Evolutionary conservation across 2,797 vertebrate genomes (phyloP), one percentile per base, ranked within the genome.

Genomic region (Aplochiton taeniatus): DNA sequence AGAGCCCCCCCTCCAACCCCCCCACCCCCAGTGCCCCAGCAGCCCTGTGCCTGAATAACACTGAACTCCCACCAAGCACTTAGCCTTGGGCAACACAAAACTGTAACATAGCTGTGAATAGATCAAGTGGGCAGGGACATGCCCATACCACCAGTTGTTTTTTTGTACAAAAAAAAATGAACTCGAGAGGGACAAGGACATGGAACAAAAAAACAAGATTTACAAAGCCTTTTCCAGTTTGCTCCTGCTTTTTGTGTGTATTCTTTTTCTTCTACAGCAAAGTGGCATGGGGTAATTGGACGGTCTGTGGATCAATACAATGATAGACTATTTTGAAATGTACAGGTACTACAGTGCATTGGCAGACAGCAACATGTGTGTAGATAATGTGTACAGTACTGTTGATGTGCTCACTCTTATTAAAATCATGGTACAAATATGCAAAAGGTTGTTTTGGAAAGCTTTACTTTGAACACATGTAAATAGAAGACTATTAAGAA

Each of bases 381-480:
- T 96, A 95, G 90, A 96, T 95, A 87, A 92, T 84, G 70, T 95
- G 93, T 95, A 94, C 92, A 94, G 85, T 95, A 94, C 92, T 94
- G 85, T 91, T 17, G 64, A 87, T 84, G 85, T 87, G 85, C 88
- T 93, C 90, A 90, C 91, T 93, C 84, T 93, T 93, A 56, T 84
- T 71, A 92, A 92, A 87, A 87, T 87, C 83, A 82, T 88, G 94
- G 94, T 96, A 96, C 95, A 96, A 95, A 96, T 98, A 98, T 98
- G 97, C 97, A 98, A 98, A 95, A 94, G 94, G 93, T 88, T 94
- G 91, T 94, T 95, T 56, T 96, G 87, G 92, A 98, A 96, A 98
- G 96, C 96, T 98, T 98, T 98, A 98, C 95, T 95, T 94, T 97
- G 92, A 95, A 96, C 90, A 95, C 87, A 81, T 98, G 95, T 98